These are phyloP conservation scores for Scaptomyza hsui DNA, from an alignment of 1,140 invertebrate genomes.

Conservation along the genomic window DNA sequence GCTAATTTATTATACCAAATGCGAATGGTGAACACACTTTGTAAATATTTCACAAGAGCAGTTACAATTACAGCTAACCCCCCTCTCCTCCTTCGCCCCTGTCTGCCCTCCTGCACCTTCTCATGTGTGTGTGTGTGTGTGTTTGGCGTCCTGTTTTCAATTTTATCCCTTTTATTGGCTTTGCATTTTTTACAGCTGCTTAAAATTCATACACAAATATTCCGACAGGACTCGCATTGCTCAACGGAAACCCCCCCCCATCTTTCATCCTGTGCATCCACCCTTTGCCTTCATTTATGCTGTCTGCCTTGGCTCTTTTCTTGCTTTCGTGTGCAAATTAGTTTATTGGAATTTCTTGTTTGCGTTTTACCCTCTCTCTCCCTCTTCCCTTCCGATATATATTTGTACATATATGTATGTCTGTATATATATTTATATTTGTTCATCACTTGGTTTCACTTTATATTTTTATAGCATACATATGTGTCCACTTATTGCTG, in stretches of 20 bases:
- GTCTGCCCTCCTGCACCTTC: too few species aligned
- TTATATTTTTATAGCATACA: conserved; percentile 38
- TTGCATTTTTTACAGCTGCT: conserved; percentile 73
- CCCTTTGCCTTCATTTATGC: conserved; percentile 24
- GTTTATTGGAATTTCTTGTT: conserved; percentile 83
- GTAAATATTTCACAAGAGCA: conserved; percentile 53
- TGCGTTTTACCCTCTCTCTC: conserved; percentile 38
- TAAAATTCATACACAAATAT: conserved; percentile 80
- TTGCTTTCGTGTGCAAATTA: conserved; percentile 77
- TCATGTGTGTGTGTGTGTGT: conserved; percentile 15
- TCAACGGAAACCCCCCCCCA: not conserved
- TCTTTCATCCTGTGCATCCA: conserved; percentile 14
- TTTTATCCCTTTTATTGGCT: conserved; percentile 81
- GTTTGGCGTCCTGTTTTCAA: conserved; percentile 57
- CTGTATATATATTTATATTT: conserved; percentile 2
- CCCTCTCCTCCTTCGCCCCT: not conserved
- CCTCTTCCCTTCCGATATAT: not conserved
- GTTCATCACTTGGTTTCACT: conserved; percentile 27
- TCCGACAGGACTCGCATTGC: conserved; percentile 29
- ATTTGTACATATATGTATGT: not conserved
- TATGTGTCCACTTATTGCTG: conserved; percentile 44
- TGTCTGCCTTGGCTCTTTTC: conserved; percentile 50
- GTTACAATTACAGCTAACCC: conserved; percentile 66
- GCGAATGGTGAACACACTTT: conserved; percentile 35
- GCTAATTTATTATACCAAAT: conserved; percentile 77